A percentile compares a stretch with the other conserved stretches of the same genome.
These are phyloP conservation scores for Axea sp. DNA, from an alignment of 2,888 invertebrate species.

Conservation along the genomic window DNA sequence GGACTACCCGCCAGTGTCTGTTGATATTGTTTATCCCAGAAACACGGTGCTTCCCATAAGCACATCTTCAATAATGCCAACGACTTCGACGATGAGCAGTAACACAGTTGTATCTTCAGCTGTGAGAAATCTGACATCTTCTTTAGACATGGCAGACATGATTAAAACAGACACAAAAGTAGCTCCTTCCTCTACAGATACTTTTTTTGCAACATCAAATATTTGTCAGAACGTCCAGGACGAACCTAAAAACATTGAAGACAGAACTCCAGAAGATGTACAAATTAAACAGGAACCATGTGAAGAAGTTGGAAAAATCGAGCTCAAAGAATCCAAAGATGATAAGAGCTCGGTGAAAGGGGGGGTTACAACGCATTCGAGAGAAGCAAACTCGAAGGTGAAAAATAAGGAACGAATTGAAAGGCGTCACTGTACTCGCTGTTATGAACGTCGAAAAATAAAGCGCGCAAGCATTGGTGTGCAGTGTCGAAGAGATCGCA, in stretches of 20 bases:
- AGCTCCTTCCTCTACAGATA: not conserved
- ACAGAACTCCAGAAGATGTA: not conserved
- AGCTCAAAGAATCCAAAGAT: constrained; percentile 35
- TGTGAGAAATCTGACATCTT: constrained; percentile 18
- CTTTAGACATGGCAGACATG: constrained; percentile 3
- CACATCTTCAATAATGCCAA: constrained; percentile 18
- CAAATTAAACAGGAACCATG: constrained; percentile 44
- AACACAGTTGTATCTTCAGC: constrained; percentile 3
- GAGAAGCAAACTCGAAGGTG: constrained; percentile 71
- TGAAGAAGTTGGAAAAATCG: constrained; percentile 8
- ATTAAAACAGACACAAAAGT: not conserved
- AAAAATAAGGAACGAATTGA: constrained; percentile 74
- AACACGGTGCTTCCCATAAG: constrained; percentile 13
- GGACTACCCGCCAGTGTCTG: constrained; percentile 75
- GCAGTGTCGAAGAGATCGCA: constrained; percentile 84
- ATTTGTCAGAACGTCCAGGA: constrained; percentile 2
- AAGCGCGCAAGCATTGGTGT: constrained; percentile 87
- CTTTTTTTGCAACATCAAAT: not conserved
- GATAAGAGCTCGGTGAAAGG: constrained; percentile 18
- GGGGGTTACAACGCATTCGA: constrained; percentile 66
- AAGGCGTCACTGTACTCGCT: constrained; percentile 82
- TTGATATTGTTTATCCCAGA: constrained; percentile 57
- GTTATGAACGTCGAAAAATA: constrained; percentile 85
- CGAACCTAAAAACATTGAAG: constrained; percentile 3
- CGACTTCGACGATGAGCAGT: constrained; percentile 16